Evolutionary conservation across 2,888 invertebrate species (phyloP).

Genomic region (Ennomos fuscantarius): DNA sequence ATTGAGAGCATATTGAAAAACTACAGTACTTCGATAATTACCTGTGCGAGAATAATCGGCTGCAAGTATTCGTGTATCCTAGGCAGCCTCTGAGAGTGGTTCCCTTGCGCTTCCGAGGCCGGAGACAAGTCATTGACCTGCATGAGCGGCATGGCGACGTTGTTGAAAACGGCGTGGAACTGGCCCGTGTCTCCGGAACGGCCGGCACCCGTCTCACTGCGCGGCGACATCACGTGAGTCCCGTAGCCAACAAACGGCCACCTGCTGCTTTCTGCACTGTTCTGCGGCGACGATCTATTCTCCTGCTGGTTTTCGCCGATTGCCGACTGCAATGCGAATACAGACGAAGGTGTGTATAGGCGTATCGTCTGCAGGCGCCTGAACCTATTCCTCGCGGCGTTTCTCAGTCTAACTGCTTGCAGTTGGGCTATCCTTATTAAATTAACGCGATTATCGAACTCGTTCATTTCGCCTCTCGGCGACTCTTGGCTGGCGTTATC

Average conservation of each 20-base stretch:
- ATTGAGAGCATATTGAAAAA: no score
- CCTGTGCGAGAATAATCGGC: conserved; percentile 81
- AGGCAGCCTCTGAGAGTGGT: conserved; percentile 60
- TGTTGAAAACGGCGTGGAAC: conserved; percentile 65
- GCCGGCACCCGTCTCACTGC: conserved; percentile 4
- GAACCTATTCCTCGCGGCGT: conserved; percentile 71
- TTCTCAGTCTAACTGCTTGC: conserved; percentile 70
- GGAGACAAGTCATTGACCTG: conserved; percentile 85
- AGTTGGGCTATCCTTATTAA: conserved; percentile 74
- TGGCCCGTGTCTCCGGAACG: conserved; percentile 39
- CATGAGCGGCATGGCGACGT: conserved; percentile 80
- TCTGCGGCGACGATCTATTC: conserved; percentile 47
- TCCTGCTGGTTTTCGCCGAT: conserved; percentile 51
- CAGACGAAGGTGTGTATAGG: conserved; percentile 73
- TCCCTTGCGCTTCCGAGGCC: conserved; percentile 51
- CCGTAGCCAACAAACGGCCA: conserved; percentile 43
- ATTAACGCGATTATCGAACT: conserved; percentile 70
- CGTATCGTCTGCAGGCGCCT: conserved; percentile 75
- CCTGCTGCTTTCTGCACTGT: conserved; percentile 46
- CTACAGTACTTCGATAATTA: conserved; percentile 36
- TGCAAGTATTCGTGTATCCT: conserved; percentile 78
- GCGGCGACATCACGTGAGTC: background rate
- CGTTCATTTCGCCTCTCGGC: conserved; percentile 54
- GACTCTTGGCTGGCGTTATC: conserved; percentile 60
- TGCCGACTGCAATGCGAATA: conserved; percentile 65